phyloP scores from a whole-genome alignment of 1,140 invertebrate genomes.

The Atta texana region DNA sequence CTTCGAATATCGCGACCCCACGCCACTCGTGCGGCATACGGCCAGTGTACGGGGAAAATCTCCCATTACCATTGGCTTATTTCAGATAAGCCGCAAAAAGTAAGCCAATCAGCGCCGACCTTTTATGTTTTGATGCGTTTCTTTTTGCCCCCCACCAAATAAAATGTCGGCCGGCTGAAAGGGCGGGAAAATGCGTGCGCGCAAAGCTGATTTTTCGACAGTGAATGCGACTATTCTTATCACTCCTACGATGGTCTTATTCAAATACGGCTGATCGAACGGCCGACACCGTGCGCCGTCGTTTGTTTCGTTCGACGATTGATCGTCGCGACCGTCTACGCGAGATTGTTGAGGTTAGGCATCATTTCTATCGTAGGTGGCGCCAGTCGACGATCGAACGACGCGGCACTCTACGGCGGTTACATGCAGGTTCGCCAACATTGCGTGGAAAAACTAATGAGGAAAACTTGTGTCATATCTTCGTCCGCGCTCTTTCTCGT shows the following conservation, averaged over 20 bases:
- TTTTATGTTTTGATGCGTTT: slow-evolving; percentile 86
- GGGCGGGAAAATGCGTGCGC: slow-evolving; percentile 78
- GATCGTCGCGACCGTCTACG: slow-evolving; percentile 18
- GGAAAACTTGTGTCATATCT: background rate
- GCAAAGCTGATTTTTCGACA: slow-evolving; percentile 51
- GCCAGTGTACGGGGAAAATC: slow-evolving; percentile 86
- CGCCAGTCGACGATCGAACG: slow-evolving; percentile 43
- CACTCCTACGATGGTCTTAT: background rate
- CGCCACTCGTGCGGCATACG: slow-evolving; percentile 88
- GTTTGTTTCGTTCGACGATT: background rate
- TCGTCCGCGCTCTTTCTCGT: background rate
- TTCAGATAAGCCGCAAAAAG: slow-evolving; percentile 89
- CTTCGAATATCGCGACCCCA: slow-evolving; percentile 89
- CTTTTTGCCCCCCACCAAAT: slow-evolving; percentile 83
- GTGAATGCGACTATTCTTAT: background rate
- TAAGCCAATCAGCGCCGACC: slow-evolving; percentile 86
- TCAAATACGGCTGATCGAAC: background rate
- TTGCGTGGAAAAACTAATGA: background rate
- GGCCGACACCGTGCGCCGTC: background rate
- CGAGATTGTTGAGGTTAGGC: slow-evolving; percentile 73
- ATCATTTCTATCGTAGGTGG: slow-evolving; percentile 69
- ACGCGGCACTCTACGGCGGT: slow-evolving; percentile 12
- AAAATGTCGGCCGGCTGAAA: slow-evolving; percentile 78
- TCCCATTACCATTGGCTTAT: slow-evolving; percentile 86
- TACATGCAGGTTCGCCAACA: slow-evolving; percentile 60